Percentiles rank a stretch among this genome's conserved stretches.
Evolutionary conservation across 2,797 vertebrate species (phyloP).

Genomic region (Knipowitschia caucasica): DNA sequence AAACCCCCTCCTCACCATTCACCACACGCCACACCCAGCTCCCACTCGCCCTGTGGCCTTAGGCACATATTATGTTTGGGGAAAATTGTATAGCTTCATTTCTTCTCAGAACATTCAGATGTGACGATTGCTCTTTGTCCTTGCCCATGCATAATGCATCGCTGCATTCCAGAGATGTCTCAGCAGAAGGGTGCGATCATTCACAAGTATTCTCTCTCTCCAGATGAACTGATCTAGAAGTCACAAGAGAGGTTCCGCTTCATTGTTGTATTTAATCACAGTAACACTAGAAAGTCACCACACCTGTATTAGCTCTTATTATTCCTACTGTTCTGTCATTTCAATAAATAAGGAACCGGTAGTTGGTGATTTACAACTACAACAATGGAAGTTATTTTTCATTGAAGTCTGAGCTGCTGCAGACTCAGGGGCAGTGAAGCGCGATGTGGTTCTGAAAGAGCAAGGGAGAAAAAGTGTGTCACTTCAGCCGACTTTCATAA

Average conservation of each 20-base stretch:
- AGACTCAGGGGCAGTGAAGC: slow-evolving; percentile 38
- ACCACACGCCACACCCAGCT: slow-evolving; percentile 49
- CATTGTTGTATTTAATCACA: slow-evolving; percentile 1
- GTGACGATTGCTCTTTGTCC: slow-evolving; percentile 29
- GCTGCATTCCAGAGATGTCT: slow-evolving; percentile 59
- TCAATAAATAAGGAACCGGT: background rate
- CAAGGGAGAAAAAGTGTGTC: slow-evolving; percentile 37
- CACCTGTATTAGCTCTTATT: slow-evolving; percentile 10
- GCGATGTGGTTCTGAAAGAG: slow-evolving; percentile 54
- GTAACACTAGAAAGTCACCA: slow-evolving; percentile 15
- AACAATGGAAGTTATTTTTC: slow-evolving; percentile 1
- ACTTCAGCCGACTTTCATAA: slow-evolving; percentile 44
- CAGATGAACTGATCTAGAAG: slow-evolving; percentile 12
- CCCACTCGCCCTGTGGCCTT: slow-evolving; percentile 42
- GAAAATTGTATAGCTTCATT: slow-evolving; percentile 29
- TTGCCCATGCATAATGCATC: slow-evolving; percentile 35
- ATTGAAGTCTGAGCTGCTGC: slow-evolving; percentile 21
- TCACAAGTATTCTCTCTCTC: slow-evolving; percentile 17
- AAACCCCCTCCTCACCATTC: slow-evolving; percentile 39
- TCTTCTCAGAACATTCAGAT: slow-evolving; percentile 36
- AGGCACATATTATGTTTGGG: slow-evolving; percentile 58
- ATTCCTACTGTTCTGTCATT: background rate
- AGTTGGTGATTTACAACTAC: background rate
- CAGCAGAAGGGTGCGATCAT: slow-evolving; percentile 29
- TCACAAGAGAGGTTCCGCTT: slow-evolving; percentile 19